A percentile compares a stretch with the other conserved stretches of the same genome.
These are phyloP conservation scores for Erethizon dorsatum DNA, from an alignment of 2,797 vertebrate genomes.

Conservation along the genomic window DNA sequence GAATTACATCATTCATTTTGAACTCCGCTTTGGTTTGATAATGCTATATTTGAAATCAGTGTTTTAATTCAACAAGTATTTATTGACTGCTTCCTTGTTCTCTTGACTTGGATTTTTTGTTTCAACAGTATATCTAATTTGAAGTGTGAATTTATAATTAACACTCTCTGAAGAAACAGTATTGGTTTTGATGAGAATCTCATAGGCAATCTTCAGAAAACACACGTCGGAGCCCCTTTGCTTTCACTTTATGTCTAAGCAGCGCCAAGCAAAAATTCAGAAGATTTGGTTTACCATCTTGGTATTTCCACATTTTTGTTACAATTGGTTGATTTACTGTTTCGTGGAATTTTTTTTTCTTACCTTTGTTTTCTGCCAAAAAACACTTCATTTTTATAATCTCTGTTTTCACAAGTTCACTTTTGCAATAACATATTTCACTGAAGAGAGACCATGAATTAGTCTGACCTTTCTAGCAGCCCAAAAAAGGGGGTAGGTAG, in stretches of 20 bases:
- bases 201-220: neutral
- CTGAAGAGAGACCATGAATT: neutral
- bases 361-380: neutral
- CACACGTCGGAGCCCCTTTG: neutral
- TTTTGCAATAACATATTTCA: neutral
- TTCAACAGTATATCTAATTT: neutral
- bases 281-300: neutral
- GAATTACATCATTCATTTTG: neutral
- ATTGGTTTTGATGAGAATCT: neutral
- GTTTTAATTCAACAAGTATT: neutral
- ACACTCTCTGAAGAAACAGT: neutral
- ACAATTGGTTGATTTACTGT: neutral
- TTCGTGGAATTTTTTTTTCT: neutral
- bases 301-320: neutral
- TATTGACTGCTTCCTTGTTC: neutral
- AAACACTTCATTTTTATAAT: neutral
- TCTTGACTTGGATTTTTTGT: neutral
- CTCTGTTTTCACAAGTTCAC: neutral
- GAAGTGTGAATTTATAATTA: slow-evolving; percentile 1
- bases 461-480: neutral
- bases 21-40: neutral
- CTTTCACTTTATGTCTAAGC: neutral
- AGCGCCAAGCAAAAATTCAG: neutral
- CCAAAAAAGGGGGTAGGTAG: neutral
- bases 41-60: neutral